Evolutionary conservation across 2,113 vertebrate genomes (phyloP).

Genomic region (Gavia stellata): DNA sequence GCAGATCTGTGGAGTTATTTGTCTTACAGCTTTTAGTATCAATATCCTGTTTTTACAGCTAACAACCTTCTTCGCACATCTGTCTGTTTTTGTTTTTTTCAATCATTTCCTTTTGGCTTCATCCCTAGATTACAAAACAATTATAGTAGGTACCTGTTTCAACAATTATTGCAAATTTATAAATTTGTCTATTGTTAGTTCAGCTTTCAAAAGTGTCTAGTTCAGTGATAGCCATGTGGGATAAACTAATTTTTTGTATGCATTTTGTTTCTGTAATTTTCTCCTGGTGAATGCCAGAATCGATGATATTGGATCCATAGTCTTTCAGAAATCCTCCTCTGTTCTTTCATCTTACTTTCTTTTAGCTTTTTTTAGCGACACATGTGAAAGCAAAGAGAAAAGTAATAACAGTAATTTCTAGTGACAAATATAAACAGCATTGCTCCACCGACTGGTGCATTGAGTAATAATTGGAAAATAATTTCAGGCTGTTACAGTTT

Average conservation of each 20-base stretch:
- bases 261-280: background rate
- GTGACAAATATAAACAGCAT: background rate
- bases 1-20: background rate
- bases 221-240: background rate
- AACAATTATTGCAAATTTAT: background rate
- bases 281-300: background rate
- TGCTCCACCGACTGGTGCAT: background rate
- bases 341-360: background rate
- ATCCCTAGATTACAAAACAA: background rate
- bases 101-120: background rate
- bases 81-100: background rate
- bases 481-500: background rate
- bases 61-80: background rate
- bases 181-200: background rate
- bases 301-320: background rate
- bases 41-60: background rate
- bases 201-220: background rate
- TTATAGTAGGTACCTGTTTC: background rate
- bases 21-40: background rate
- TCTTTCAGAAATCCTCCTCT: background rate
- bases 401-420: slow-evolving; percentile 1
- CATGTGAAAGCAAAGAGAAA: background rate
- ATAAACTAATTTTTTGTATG: background rate
- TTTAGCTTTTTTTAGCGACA: background rate
- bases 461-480: slow-evolving; percentile 32